Percentiles rank a stretch among this genome's conserved stretches.
phyloP scores from a whole-genome alignment of 2,113 vertebrate species.

The Xenopus laevis region DNA sequence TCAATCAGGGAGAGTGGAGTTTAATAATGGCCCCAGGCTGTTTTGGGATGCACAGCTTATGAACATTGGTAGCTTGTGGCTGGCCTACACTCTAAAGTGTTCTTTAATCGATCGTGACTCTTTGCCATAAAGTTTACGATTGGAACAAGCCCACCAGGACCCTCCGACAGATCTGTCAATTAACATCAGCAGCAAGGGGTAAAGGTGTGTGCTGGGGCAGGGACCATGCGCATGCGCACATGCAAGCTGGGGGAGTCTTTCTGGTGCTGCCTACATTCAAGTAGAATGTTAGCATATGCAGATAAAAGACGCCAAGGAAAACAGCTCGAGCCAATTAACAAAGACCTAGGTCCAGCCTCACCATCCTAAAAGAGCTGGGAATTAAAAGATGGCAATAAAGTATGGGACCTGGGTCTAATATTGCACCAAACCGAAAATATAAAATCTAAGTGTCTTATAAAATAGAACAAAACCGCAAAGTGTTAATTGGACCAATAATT shows the following conservation, averaged over 20 bases:
- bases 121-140: constrained; percentile 81
- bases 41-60: constrained; percentile 6
- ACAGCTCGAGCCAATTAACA: constrained; percentile 21
- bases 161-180: constrained; percentile 68
- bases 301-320: constrained; percentile 24
- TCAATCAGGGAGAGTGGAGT: neutral
- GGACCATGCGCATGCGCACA: neutral
- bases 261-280: neutral
- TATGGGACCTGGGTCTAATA: constrained; percentile 9
- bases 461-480: constrained; percentile 28
- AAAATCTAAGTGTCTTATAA: constrained; percentile 24
- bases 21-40: constrained; percentile 15
- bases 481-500: constrained; percentile 32
- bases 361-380: neutral
- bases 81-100: constrained; percentile 54
- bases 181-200: constrained; percentile 61
- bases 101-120: constrained; percentile 80
- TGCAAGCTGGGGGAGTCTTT: neutral
- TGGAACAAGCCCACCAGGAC: constrained; percentile 69
- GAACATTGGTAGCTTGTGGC: constrained; percentile 52
- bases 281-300: constrained; percentile 16
- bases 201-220: constrained; percentile 48
- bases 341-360: neutral
- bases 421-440: constrained; percentile 12
- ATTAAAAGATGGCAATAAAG: constrained; percentile 6